These are phyloP conservation scores for Lycophotia porphyrea DNA, from an alignment of 2,888 invertebrate genomes.

Conservation along the genomic window DNA sequence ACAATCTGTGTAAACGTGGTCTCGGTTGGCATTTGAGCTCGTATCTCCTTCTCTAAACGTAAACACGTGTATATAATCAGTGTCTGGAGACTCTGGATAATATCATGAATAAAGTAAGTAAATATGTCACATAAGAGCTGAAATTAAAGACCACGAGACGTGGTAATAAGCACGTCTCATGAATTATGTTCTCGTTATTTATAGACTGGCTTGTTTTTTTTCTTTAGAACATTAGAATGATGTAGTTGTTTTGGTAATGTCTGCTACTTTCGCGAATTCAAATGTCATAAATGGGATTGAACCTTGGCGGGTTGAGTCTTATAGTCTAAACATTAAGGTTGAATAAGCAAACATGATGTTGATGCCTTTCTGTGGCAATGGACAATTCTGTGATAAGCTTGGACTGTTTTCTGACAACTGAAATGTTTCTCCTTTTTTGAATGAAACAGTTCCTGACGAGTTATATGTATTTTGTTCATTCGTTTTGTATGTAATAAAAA, in stretches of 20 bases:
- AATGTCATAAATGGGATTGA: neutral
- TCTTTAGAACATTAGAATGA: neutral
- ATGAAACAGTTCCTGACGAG: neutral
- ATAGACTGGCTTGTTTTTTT: neutral
- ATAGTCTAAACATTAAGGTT: neutral
- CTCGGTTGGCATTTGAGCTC: too few relatives aligned
- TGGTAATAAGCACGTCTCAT: neutral
- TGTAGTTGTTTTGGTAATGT: neutral
- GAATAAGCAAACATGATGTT: neutral
- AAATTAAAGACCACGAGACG: constrained; percentile 2
- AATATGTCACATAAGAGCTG: neutral
- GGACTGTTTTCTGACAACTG: neutral
- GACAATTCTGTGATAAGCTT: neutral
- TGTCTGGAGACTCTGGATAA: neutral
- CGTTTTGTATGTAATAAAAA: neutral
- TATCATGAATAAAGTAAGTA: neutral
- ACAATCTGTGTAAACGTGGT: too few relatives aligned
- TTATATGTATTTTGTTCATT: neutral
- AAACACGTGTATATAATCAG: neutral
- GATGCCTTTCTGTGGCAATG: neutral
- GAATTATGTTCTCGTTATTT: neutral
- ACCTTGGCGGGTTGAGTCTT: neutral
- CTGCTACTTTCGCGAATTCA: neutral
- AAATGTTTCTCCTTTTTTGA: neutral
- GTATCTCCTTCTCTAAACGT: neutral